Conservation (phyloP, 64 coral and sea anemone genomes). For the Acropora yongei region DNA sequence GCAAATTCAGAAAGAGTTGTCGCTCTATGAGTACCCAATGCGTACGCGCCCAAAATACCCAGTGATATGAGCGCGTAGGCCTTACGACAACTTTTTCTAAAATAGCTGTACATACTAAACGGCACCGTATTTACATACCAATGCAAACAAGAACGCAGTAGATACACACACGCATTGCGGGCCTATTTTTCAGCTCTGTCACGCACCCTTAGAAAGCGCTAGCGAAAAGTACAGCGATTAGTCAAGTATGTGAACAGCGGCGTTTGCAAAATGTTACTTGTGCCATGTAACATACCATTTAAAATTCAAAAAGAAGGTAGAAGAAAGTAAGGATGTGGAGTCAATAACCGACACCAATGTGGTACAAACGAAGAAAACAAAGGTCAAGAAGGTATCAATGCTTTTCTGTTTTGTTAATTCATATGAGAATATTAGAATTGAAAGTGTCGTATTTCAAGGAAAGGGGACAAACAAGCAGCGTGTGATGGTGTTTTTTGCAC, state of each 20-base stretch:
- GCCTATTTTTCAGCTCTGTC: too few species aligned
- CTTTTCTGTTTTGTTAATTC: neutral
- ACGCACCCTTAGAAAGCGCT: too few species aligned
- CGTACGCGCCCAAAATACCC: too few species aligned
- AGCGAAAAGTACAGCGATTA: too few species aligned
- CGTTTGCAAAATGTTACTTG: neutral
- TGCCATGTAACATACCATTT: neutral
- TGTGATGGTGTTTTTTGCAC: conserved; percentile 90
- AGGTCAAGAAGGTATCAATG: conserved; percentile 6
- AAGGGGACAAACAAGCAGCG: conserved; percentile 99
- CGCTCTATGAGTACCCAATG: too few species aligned
- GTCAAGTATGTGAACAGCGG: neutral
- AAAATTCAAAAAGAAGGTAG: neutral
- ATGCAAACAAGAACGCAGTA: too few species aligned
- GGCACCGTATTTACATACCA: too few species aligned
- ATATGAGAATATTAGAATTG: neutral
- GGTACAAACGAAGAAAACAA: conserved; percentile 14
- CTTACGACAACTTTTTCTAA: too few species aligned
- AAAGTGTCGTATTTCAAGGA: neutral
- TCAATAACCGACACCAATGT: neutral
- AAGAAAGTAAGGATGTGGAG: neutral
- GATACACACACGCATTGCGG: too few species aligned
- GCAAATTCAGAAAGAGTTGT: too few species aligned
- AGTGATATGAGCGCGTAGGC: too few species aligned
- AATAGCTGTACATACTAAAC: too few species aligned